Base-by-base conservation (phyloP, 2,888 invertebrate genomes). In the Diabrotica balteata region DNA sequence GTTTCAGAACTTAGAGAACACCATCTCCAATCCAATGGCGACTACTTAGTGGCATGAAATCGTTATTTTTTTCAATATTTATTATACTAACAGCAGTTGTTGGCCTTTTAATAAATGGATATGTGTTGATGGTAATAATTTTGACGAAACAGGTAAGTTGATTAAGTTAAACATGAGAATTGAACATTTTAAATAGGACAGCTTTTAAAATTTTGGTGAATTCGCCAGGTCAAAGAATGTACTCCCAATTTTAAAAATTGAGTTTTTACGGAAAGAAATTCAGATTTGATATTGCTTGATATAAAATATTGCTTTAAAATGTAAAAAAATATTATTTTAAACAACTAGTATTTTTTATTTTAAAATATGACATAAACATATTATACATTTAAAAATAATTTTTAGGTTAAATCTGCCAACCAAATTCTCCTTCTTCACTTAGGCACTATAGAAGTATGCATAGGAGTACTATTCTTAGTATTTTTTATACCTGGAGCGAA, bases 51-150 rank as follows among this genome's bases (percentile, higher is more conserved):
- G 89, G 87, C 82, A 90, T 89, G 86, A 87, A 88, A 86, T 86
- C 88, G 82, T 86, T 90, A 84, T 88, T 87, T 83, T 87, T 91
- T 78, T 89, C 88, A 83, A 87, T 91, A 77, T 87, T 90, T 79
- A 87, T 92, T 81, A 89, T 90, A 84, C 86, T 90, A 82, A 87
- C 91, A 83, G 90, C 91, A 80, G 86, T 90, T 75, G 84, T 91
- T 76, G 93, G 93, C 76, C 86, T 93, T 74, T 84, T 91, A 75
- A 88, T 93, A 80, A 93, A 93, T 84, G 89, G 87, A 59, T 93
- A 91, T 82, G 90, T 93, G 79, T 85, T 93, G 50, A 86, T 92
- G 78, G 88, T 92, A 78, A 90, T 93, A 68, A 84, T 92, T 60
- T 87, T 92, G 67, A 89, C 91, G 63, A 90, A 90, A 84, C 91